A percentile compares a stretch with the other conserved stretches of the same genome.
Conservation (phyloP, 2,113 vertebrate genomes). For the Gambusia affinis region DNA sequence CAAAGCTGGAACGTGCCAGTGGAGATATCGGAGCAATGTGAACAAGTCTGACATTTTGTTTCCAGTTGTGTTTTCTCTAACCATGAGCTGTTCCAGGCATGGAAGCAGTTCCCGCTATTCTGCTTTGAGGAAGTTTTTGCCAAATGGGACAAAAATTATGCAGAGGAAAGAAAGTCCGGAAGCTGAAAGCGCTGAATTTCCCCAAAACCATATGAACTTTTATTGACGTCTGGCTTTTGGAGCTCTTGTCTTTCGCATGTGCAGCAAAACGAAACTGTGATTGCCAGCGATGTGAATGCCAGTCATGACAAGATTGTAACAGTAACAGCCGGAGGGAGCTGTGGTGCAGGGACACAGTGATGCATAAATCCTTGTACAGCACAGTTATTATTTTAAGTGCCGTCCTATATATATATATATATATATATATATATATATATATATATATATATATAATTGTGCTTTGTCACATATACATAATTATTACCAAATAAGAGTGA, state of each 20-base stretch:
- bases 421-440: too few species aligned
- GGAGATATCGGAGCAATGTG: background rate
- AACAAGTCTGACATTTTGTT: background rate
- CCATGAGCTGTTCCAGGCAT: background rate
- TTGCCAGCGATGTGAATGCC: conserved; percentile 28
- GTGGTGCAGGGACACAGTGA: conserved; percentile 13
- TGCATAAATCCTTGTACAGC: conserved; percentile 5
- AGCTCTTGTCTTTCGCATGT: background rate
- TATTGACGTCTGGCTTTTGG: background rate
- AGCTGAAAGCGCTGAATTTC: background rate
- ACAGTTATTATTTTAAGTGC: conserved; percentile 5
- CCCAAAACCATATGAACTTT: conserved; percentile 1
- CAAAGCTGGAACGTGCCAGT: background rate
- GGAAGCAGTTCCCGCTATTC: background rate
- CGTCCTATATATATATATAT: background rate
- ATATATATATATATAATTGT: background rate
- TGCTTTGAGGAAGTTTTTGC: background rate
- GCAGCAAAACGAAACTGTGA: background rate
- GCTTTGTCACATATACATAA: conserved; percentile 4
- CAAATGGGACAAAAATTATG: background rate
- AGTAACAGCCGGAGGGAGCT: conserved; percentile 24
- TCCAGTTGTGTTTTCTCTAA: conserved; percentile 5
- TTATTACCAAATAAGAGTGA: background rate
- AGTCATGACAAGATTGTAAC: conserved; percentile 33
- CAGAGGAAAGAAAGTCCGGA: background rate